Evolutionary conservation across 2,113 vertebrate species (phyloP).

Genomic region (Chaenogobius annularis): DNA sequence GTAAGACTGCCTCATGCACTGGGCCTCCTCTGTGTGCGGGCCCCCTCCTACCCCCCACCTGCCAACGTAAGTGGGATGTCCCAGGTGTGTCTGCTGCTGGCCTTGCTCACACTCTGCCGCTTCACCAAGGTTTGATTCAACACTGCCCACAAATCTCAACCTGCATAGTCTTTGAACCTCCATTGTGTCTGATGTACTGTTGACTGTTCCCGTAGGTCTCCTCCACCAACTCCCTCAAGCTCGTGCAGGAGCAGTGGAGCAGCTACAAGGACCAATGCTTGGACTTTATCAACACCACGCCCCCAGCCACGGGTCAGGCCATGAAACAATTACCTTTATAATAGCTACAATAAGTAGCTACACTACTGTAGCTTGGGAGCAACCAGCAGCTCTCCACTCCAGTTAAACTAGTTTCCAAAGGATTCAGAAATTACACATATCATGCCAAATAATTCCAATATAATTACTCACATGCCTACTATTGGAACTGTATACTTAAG

Average conservation of each 20-base stretch:
- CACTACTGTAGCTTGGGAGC: no score
- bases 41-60: conserved; percentile 53
- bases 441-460: no score
- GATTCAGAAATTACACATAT: no score
- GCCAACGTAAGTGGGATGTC: conserved; percentile 73
- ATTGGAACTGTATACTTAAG: no score
- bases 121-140: conserved; percentile 72
- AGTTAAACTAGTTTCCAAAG: no score
- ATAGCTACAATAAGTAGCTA: no score
- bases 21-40: conserved; percentile 51
- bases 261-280: conserved; percentile 75
- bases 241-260: conserved; percentile 75
- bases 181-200: not conserved
- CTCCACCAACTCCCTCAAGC: conserved; percentile 67
- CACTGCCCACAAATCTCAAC: not conserved
- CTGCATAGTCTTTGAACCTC: not conserved
- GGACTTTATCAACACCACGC: conserved; percentile 50
- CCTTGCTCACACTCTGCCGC: conserved; percentile 73
- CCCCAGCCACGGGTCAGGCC: conserved; percentile 63
- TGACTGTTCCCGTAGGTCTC: conserved; percentile 56
- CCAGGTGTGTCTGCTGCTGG: conserved; percentile 70
- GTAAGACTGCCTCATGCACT: conserved; percentile 61
- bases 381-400: no score
- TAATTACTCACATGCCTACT: no score
- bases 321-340: not conserved